phyloP scores from a whole-genome alignment of 2,888 invertebrate genomes.

The Rhagonycha fulva region DNA sequence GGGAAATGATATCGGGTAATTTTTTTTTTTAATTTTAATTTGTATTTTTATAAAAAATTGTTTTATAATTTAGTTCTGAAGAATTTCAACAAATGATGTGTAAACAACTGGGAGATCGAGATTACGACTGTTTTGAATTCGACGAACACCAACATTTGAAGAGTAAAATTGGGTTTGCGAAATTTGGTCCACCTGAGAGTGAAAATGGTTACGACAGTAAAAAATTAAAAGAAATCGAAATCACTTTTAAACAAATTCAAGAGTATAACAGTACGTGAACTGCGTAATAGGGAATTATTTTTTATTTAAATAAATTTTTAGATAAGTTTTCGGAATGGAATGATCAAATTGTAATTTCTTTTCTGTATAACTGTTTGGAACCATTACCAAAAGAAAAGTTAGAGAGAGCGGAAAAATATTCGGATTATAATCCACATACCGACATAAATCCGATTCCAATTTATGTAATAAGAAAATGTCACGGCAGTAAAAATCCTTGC shows the following conservation, averaged over 20 bases:
- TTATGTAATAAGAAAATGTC: constrained; percentile 49
- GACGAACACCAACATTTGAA: constrained; percentile 57
- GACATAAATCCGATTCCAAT: constrained; percentile 46
- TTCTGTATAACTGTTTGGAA: constrained; percentile 36
- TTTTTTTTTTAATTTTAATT: not conserved
- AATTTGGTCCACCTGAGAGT: constrained; percentile 59
- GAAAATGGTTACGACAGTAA: constrained; percentile 53
- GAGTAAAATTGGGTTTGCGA: constrained; percentile 62
- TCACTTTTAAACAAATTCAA: constrained; percentile 40
- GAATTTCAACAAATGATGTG: constrained; percentile 61
- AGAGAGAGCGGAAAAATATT: constrained; percentile 39
- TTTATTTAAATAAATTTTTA: constrained; percentile 3
- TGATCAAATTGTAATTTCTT: constrained; percentile 25
- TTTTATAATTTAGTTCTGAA: constrained; percentile 35
- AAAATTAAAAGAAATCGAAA: constrained; percentile 38
- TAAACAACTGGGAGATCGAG: constrained; percentile 62
- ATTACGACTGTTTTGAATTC: constrained; percentile 60
- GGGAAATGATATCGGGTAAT: constrained; percentile 35
- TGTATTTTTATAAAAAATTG: not conserved
- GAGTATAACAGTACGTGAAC: constrained; percentile 29
- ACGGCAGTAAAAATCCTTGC: constrained; percentile 41
- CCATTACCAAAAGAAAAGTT: constrained; percentile 44
- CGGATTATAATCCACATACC: constrained; percentile 44
- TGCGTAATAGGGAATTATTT: not conserved
- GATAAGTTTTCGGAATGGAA: constrained; percentile 26